These are phyloP conservation scores for Drosophila kepulauana DNA, from an alignment of 1,140 invertebrate genomes.

Conservation along the genomic window DNA sequence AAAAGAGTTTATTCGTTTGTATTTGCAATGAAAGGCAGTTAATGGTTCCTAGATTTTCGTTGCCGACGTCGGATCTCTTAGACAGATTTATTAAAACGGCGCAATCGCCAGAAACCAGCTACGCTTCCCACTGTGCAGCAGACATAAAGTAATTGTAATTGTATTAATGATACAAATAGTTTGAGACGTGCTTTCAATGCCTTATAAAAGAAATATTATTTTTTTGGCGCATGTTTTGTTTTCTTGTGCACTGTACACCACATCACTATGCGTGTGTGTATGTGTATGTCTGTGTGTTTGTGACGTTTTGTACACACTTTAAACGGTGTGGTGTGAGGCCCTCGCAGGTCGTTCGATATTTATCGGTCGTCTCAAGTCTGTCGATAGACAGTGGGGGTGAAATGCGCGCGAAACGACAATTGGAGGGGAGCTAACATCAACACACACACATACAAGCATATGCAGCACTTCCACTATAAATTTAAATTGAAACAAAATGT, in stretches of 20 bases:
- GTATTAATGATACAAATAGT: constrained; percentile 31
- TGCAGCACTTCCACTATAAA: constrained; percentile 1
- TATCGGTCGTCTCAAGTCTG: constrained; percentile 27
- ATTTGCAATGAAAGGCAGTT: constrained; percentile 66
- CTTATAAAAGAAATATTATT: constrained; percentile 32
- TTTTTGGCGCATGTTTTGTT: constrained; percentile 80
- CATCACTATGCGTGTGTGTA: constrained; percentile 56
- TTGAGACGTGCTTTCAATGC: constrained; percentile 9
- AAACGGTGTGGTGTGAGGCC: constrained; percentile 73
- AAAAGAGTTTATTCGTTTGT: constrained; percentile 22
- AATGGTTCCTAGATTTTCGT: constrained; percentile 60
- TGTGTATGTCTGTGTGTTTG: constrained; percentile 49
- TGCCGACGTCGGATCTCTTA: constrained; percentile 54
- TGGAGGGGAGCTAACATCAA: constrained; percentile 29
- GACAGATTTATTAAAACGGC: constrained; percentile 54
- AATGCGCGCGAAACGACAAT: constrained; percentile 50
- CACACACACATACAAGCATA: constrained; percentile 9
- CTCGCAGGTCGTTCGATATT: constrained; percentile 60
- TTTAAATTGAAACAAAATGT: constrained; percentile 7
- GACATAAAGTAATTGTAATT: constrained; percentile 54
- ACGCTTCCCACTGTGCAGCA: constrained; percentile 52
- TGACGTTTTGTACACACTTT: constrained; percentile 79
- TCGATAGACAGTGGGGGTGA: constrained; percentile 53
- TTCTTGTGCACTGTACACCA: constrained; percentile 81
- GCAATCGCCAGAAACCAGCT: constrained; percentile 36